Evolutionary conservation across 2,113 vertebrate genomes (phyloP).

Genomic region (Centropristis striata): DNA sequence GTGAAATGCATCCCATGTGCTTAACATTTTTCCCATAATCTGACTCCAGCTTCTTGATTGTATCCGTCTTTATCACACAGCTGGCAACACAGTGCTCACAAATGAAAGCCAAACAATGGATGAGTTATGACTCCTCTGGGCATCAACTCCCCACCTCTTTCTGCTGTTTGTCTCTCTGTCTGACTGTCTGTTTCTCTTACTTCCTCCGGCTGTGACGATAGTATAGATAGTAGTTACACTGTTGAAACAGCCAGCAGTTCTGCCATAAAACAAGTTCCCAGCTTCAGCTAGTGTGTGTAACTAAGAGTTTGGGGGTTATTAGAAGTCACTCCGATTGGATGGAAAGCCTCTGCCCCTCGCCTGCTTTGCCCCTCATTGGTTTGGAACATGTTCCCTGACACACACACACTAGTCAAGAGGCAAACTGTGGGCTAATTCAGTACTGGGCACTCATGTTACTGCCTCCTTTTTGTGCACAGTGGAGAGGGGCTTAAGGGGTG

Average conservation of each 20-base stretch:
- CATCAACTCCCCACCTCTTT: neutral
- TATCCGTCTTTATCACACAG: neutral
- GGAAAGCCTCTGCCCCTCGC: slow-evolving; percentile 8
- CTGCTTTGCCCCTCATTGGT: slow-evolving; percentile 6
- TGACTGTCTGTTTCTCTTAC: slow-evolving; percentile 9
- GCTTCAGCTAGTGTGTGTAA: slow-evolving; percentile 23
- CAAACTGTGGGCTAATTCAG: slow-evolving; percentile 78
- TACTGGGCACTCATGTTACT: slow-evolving; percentile 78
- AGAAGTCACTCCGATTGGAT: slow-evolving; percentile 39
- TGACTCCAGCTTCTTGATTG: neutral
- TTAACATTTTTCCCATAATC: neutral
- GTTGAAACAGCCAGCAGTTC: neutral
- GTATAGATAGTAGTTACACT: neutral
- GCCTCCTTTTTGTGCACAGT: slow-evolving; percentile 56
- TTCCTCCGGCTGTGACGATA: neutral
- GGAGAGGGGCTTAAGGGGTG: slow-evolving; percentile 52
- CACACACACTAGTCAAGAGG: slow-evolving; percentile 44
- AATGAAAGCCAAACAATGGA: neutral
- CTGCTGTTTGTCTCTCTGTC: neutral
- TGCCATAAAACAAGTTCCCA: slow-evolving; percentile 36
- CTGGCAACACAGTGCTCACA: neutral
- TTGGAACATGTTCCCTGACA: slow-evolving; percentile 17
- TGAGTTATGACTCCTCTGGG: slow-evolving; percentile 15
- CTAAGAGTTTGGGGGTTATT: slow-evolving; percentile 3
- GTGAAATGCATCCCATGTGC: neutral